Conservation (phyloP, 2,888 invertebrate species). For the Drosophila recens region DNA sequence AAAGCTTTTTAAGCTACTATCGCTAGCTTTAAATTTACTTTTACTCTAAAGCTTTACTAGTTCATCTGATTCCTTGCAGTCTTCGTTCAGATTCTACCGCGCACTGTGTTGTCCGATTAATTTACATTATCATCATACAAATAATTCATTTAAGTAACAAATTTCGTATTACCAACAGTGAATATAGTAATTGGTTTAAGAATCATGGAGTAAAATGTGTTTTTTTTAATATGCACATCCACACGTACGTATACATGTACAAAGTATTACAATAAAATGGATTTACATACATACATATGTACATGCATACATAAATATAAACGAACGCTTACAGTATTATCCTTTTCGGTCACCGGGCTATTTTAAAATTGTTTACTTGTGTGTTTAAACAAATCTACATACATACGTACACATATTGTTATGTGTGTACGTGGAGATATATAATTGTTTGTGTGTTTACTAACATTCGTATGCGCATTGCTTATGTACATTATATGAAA, state of each 20-base stretch:
- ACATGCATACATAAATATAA: background rate
- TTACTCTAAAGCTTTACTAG: conserved; percentile 46
- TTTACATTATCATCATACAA: conserved; percentile 2
- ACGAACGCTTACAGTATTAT: background rate
- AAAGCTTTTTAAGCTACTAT: conserved; percentile 55
- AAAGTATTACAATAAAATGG: background rate
- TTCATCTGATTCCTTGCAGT: conserved; percentile 50
- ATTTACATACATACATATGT: background rate
- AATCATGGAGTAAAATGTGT: background rate
- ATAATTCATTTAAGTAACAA: background rate
- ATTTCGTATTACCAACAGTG: background rate
- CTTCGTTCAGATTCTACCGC: conserved; percentile 30
- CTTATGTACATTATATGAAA: background rate
- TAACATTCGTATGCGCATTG: background rate
- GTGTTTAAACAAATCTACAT: background rate
- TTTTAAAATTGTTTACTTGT: background rate
- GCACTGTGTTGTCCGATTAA: conserved; percentile 15
- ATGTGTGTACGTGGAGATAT: background rate
- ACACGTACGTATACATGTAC: background rate
- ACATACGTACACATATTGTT: background rate
- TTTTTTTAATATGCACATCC: conserved; percentile 1
- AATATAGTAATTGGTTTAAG: conserved; percentile 3
- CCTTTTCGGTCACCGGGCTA: conserved; percentile 11
- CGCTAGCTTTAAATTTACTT: conserved; percentile 47
- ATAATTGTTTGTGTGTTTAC: background rate